These are phyloP conservation scores for Willisornis vidua DNA, from an alignment of 2,113 vertebrate species.

Conservation along the genomic window DNA sequence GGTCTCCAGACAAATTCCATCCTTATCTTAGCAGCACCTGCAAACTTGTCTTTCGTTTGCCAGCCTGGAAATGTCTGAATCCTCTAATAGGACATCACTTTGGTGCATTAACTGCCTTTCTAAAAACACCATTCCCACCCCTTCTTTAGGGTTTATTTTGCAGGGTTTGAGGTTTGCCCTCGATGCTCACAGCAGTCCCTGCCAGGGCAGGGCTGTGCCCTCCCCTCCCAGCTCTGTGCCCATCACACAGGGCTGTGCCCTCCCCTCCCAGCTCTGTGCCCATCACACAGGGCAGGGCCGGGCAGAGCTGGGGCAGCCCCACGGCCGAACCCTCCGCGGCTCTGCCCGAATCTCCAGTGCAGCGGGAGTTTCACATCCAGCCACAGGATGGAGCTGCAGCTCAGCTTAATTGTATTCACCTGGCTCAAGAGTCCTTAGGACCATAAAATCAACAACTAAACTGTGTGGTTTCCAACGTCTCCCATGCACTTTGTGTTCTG, in stretches of 20 bases:
- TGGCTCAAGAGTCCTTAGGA: not conserved
- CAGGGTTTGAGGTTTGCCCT: not conserved
- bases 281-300: too few species aligned
- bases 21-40: too few species aligned
- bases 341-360: not conserved
- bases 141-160: not conserved
- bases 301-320: too few species aligned
- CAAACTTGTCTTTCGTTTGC: too few species aligned
- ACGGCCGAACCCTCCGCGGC: too few species aligned
- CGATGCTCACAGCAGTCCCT: too few species aligned
- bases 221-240: too few species aligned
- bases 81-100: not conserved
- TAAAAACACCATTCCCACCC: not conserved
- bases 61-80: too few species aligned
- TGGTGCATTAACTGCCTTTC: not conserved
- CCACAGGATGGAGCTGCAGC: conserved; percentile 63
- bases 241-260: too few species aligned
- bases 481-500: not conserved
- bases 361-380: not conserved
- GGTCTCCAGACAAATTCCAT: too few species aligned
- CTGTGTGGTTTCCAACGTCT: not conserved
- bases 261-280: too few species aligned
- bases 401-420: not conserved
- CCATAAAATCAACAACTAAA: not conserved
- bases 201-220: too few species aligned